Conservation (phyloP, 2,113 vertebrate species). For the Festucalex cinctus region DNA sequence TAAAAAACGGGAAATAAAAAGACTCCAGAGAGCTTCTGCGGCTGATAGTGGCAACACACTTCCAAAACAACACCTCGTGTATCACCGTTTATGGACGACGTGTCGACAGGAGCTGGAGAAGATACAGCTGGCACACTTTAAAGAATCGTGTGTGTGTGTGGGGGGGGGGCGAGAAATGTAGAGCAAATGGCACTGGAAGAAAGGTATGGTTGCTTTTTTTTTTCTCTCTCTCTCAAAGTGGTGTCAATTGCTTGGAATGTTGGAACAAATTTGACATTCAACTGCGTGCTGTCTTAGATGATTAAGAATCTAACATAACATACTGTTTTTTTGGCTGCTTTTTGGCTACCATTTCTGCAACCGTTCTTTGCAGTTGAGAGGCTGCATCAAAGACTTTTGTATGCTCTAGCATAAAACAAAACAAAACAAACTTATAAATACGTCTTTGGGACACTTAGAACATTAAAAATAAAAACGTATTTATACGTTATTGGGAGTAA, state of each 20-base stretch:
- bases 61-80: neutral
- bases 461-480: too few species aligned
- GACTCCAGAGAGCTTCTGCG: slow-evolving; percentile 14
- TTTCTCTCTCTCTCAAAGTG: neutral
- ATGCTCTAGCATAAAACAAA: too few species aligned
- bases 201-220: slow-evolving; percentile 39
- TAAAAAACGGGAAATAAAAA: slow-evolving; percentile 27
- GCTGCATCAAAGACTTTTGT: too few species aligned
- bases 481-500: too few species aligned
- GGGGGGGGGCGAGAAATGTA: neutral
- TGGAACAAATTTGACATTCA: neutral
- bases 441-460: too few species aligned
- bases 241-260: neutral
- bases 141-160: slow-evolving; percentile 7
- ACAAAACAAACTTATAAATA: too few species aligned
- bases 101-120: slow-evolving; percentile 12
- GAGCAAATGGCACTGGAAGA: slow-evolving; percentile 57
- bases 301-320: too few species aligned
- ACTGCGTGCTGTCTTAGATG: too few species aligned
- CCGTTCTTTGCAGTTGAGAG: too few species aligned
- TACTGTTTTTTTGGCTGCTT: too few species aligned
- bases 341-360: too few species aligned
- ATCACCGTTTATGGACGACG: slow-evolving; percentile 23
- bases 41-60: slow-evolving; percentile 14
- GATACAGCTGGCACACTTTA: slow-evolving; percentile 16